Evolutionary conservation across 2,888 invertebrate genomes (phyloP), one percentile per base, ranked within the genome.

Genomic region (Andrena haemorrhoa): DNA sequence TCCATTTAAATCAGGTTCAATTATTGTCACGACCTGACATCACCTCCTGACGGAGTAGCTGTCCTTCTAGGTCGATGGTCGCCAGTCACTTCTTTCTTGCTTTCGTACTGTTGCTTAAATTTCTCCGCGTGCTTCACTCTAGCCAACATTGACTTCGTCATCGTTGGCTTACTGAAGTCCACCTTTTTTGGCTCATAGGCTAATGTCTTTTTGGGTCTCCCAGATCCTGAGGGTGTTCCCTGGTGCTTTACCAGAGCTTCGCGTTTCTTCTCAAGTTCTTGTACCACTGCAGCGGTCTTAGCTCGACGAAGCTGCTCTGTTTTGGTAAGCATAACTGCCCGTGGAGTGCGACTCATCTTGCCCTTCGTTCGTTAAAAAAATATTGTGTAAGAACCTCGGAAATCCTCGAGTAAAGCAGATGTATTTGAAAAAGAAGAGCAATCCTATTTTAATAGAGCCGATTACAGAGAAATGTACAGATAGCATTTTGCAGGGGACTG

Each of bases 111-210:
- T 10, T 79, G 65, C 8, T 73, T 78, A 0, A 89, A 65, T n/a
- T 87, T 90, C 26, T 90, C 89, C 2, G 92, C 85, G 4, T 88
- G 85, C 72, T 91, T 89, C 23, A 91, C 31, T 35, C 91, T 89
- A 31, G 91, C 90, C n/a, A 88, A 6, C 92, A 93, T 92, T 1
- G 93, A 83, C 69, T 89, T 91, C 2, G 92, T 93, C 89, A 90
- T 73, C 0, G 71, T 58, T 0, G 93, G 93, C 23, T 79, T 89
- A 3, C 73, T 79, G 49, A 91, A 91, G 7, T 92, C 90, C 5
- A 92, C 75, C 41, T 85, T 91, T 16, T 89, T 90, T 1, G 92
- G 92, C 5, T 88, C 86, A 68, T 70, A 1, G 81, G 84, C n/a
- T 6, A 8, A 4, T 2, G 26, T 0, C 49, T n/a, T 71, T 0